Conservation (phyloP, 2,888 invertebrate species). For the Sinohyriopsis cumingii region DNA sequence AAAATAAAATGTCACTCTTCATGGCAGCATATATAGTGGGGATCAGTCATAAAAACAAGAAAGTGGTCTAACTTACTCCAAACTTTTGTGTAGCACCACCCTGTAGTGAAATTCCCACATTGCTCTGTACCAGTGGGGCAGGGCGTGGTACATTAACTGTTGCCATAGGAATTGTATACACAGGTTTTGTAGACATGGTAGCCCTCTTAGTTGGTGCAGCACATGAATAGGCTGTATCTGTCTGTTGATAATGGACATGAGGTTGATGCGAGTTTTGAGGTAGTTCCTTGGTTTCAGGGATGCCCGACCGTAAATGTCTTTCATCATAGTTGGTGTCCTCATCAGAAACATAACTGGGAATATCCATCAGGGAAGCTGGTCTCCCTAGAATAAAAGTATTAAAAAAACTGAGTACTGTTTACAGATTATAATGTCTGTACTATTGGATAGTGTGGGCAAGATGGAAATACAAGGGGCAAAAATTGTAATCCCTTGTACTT, state of each 20-base stretch:
- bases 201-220: slow-evolving; percentile 3
- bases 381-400: slow-evolving; percentile 29
- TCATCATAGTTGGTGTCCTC: slow-evolving; percentile 21
- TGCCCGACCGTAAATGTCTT: slow-evolving; percentile 17
- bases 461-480: no score
- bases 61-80: no score
- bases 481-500: no score
- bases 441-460: no score
- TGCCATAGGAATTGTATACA: slow-evolving; percentile 25
- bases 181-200: slow-evolving; percentile 1
- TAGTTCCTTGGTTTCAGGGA: slow-evolving; percentile 10
- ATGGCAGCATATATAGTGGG: no score
- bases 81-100: slow-evolving; percentile 1
- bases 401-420: neutral
- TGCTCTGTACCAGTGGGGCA: slow-evolving; percentile 58
- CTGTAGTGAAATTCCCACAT: slow-evolving; percentile 38
- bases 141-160: slow-evolving; percentile 60
- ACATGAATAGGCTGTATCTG: slow-evolving; percentile 1
- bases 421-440: no score
- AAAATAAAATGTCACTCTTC: no score
- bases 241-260: slow-evolving; percentile 7
- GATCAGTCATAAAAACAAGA: no score
- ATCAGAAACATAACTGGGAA: slow-evolving; percentile 30
- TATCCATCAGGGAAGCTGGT: slow-evolving; percentile 43
- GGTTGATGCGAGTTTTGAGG: slow-evolving; percentile 21